Evolutionary conservation across 2,888 invertebrate species (phyloP), one percentile per base, ranked within the genome.

Genomic region (Volucella zonaria): DNA sequence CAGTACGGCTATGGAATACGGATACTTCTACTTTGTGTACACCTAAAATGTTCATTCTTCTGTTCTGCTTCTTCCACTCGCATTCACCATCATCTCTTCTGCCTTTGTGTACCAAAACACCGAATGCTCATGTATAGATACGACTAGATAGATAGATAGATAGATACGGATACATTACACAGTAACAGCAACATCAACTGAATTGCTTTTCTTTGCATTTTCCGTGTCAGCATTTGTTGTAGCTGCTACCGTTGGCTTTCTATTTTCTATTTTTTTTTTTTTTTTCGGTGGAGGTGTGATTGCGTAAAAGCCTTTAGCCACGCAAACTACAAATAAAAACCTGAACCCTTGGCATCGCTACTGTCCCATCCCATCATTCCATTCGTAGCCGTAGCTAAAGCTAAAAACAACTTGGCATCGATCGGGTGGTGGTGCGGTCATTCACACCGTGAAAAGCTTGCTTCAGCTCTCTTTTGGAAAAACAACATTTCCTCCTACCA

Each of bases 361-460:
- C 6, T 31, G 31, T 31, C 31, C 31, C 31, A 31, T 31, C 31
- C 31, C 31, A 31, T 31, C 31, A 31, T 31, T 31, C 6, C 31
- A 6, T 31, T 31, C 61, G 40, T 54, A 42, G 56, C 56, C 67
- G 54, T 43, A 45, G 73, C 45, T 59, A 66, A 66, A 71, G 64
- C 68, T 70, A 58, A 76, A 82, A 76, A 76, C 71, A 82, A 82
- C 81, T 78, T 74, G 64, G 52, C 56, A 79, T 83, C 82, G 82
- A 83, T 83, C 70, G 74, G 71, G 61, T 58, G 67, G 58, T 51
- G 58, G 23, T 45, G 67, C 61, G 83, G 83, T 83, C 83, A 80
- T 83, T 83, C 83, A 83, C 83, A 79, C 75, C 79, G 56, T 59
- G 61, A 61, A 83, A 80, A 79, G 78, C 82, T 79, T 75, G 4